These are phyloP conservation scores for Tichodroma muraria DNA, from an alignment of 2,113 vertebrate genomes.

Conservation along the genomic window DNA sequence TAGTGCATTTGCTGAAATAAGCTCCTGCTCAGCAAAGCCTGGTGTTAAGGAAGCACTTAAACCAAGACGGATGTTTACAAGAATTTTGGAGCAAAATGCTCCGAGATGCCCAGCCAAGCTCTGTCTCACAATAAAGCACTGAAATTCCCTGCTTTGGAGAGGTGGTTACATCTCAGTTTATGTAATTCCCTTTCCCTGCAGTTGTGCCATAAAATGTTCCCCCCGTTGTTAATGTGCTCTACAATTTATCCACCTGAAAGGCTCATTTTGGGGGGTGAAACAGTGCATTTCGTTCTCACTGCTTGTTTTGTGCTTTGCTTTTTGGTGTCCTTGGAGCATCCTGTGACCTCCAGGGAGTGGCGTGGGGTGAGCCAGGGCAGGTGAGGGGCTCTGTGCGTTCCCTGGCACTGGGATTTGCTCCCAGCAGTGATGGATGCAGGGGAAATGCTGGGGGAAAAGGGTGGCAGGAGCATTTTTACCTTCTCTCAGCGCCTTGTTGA, in stretches of 20 bases:
- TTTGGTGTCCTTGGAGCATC: not conserved
- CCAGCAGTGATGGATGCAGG: not conserved
- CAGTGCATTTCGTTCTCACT: accelerated
- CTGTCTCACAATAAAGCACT: not conserved
- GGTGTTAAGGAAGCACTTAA: not conserved
- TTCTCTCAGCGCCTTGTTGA: accelerated
- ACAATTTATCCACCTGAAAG: not conserved
- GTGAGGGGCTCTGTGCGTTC: not conserved
- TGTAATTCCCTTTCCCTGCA: not conserved
- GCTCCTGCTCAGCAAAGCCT: not conserved
- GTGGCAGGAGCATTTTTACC: not conserved
- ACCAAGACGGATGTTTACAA: not conserved
- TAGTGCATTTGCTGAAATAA: not conserved
- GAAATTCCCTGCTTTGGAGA: not conserved
- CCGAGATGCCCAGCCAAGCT: not conserved
- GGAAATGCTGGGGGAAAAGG: not conserved
- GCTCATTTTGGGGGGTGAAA: not conserved
- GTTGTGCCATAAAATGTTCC: not conserved
- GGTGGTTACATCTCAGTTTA: not conserved
- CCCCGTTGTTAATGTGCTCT: not conserved
- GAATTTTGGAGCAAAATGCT: not conserved
- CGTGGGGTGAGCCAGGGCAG: not conserved
- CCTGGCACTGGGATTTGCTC: accelerated
- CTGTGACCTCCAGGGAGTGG: too few relatives aligned
- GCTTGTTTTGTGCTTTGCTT: not conserved